Evolutionary conservation across 2,888 invertebrate genomes (phyloP), one percentile per base, ranked within the genome.

Genomic region (Lithodes maja): DNA sequence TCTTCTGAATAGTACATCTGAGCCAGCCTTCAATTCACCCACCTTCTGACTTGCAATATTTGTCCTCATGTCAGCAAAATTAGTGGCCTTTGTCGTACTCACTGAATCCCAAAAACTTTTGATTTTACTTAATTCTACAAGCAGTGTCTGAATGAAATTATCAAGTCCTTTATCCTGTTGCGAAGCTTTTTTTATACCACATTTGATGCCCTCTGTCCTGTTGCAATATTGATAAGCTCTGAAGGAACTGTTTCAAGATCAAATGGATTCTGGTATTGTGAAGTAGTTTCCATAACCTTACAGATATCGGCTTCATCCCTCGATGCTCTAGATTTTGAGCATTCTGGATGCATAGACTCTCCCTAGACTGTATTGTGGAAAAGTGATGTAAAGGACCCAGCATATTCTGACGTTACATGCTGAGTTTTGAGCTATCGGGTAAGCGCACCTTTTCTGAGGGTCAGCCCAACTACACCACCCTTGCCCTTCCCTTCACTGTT

Each of bases 401-500:
- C 71, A 75, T 84, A 84, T 71, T 71, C 53, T 68, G 69, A n/a
- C n/a, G 84, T 71, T 69, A 84, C 53, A 53, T 84, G 84, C 53
- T 52, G 15, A 15, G 84, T 84, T 53, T n/a, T 53, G 5, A 84
- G 71, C 84, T 75, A 83, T 12, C 83, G 61, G n/a, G 54, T 50
- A 5, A 55, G 68, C 7, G 17, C 83, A 7, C n/a, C 68, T 68
- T 55, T 83, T 68, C 68, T 50, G 15, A 55, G 5, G 2, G 68
- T 83, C 17, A 83, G 33, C 5, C 83, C 61, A 83, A 83, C 2
- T 15, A 84, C 55, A 53, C 84, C 49, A 5, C 50, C 75, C n/a
- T 74, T 50, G 54, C 75, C 52, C 17, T 71, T 84, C 33, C 61
- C 84, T 7, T 84, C 74, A 17, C 54, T n/a, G 75, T 84, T 84